Evolutionary conservation across 2,797 vertebrate species (phyloP).

Genomic region (Alauda arvensis): DNA sequence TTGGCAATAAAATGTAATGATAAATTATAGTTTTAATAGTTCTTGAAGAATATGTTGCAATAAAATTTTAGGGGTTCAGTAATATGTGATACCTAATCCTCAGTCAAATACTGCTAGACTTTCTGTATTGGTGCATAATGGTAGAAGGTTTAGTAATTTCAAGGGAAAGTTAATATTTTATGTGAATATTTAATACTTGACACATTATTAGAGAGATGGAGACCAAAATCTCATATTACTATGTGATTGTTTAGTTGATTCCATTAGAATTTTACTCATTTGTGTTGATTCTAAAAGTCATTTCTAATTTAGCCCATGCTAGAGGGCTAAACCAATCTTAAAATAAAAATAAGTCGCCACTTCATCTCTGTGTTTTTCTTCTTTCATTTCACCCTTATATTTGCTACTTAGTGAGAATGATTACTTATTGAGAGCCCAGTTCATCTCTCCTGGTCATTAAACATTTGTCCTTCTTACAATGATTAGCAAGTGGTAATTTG

Average conservation of each 20-base stretch:
- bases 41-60: neutral
- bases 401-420: neutral
- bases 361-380: neutral
- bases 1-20: neutral
- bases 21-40: neutral
- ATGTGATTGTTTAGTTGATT: neutral
- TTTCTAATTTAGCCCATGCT: neutral
- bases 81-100: neutral
- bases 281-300: neutral
- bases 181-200: neutral
- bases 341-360: neutral
- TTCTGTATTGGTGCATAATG: neutral
- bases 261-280: neutral
- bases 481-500: neutral
- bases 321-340: neutral
- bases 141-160: neutral
- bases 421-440: neutral
- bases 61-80: neutral
- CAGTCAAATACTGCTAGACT: neutral
- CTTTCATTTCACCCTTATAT: neutral
- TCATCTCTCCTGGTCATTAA: neutral
- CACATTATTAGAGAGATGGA: neutral
- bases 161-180: neutral
- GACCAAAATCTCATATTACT: neutral
- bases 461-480: neutral